Percentiles rank a stretch among this genome's conserved stretches.
These are phyloP conservation scores for Anolis sagrei DNA, from an alignment of 2,113 vertebrate genomes.

Conservation along the genomic window DNA sequence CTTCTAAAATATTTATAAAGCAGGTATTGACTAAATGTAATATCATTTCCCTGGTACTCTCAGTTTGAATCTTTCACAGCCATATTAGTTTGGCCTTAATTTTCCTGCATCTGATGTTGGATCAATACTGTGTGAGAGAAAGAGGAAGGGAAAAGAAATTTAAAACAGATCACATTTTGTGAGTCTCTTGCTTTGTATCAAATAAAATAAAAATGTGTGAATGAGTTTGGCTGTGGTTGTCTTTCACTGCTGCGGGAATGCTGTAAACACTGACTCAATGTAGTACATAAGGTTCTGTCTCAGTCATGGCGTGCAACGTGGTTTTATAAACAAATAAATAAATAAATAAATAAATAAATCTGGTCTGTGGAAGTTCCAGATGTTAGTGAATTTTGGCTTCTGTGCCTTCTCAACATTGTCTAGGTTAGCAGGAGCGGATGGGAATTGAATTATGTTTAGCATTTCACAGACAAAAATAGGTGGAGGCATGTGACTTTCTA, in stretches of 20 bases:
- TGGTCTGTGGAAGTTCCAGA: not conserved
- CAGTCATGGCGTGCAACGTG: not conserved
- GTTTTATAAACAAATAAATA: not conserved
- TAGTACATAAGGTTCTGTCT: not conserved
- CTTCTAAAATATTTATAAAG: slow-evolving; percentile 63
- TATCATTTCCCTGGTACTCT: not conserved
- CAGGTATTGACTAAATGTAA: not conserved
- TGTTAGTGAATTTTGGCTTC: not conserved
- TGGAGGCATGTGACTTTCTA: too few species aligned
- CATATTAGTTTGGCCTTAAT: slow-evolving; percentile 9
- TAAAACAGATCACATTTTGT: not conserved
- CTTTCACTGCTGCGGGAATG: too few species aligned
- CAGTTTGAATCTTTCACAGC: slow-evolving; percentile 35
- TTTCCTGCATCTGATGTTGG: slow-evolving; percentile 16
- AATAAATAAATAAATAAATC: too few species aligned
- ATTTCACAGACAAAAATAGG: too few species aligned
- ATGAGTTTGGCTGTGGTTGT: not conserved
- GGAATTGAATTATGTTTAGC: too few species aligned
- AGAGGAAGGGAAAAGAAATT: not conserved
- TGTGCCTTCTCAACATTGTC: too few species aligned
- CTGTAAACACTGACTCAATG: not conserved
- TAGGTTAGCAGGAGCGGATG: too few species aligned
- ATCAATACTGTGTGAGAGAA: not conserved
- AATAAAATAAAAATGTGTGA: not conserved
- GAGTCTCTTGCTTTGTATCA: not conserved